Conservation (phyloP, 2,113 vertebrate species). For the Tapirus terrestris region DNA sequence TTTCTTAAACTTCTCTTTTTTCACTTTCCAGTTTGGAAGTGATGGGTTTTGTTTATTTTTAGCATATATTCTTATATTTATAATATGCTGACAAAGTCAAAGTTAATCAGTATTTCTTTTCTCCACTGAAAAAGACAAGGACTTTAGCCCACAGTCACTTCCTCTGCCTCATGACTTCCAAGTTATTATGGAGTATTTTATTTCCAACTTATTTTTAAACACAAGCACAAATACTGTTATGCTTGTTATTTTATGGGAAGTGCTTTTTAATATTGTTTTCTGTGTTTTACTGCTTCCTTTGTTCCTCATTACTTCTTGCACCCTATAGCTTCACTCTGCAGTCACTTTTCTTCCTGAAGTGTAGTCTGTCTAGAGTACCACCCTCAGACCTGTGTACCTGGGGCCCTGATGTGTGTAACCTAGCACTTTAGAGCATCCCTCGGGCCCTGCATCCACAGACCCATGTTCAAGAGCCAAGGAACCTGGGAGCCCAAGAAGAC, state of each 20-base stretch:
- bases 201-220: conserved; percentile 16
- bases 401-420: neutral
- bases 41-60: neutral
- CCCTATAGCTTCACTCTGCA: neutral
- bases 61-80: neutral
- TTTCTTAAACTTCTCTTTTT: conserved; percentile 17
- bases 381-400: neutral
- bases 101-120: conserved; percentile 12
- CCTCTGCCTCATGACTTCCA: neutral
- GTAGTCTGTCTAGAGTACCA: neutral
- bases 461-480: neutral
- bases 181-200: neutral
- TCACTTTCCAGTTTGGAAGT: neutral
- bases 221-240: neutral
- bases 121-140: neutral
- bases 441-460: neutral
- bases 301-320: neutral
- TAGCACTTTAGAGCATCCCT: neutral
- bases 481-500: neutral
- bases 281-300: neutral
- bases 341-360: neutral
- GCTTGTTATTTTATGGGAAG: neutral
- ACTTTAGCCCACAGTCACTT: neutral
- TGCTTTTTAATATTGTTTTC: neutral
- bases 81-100: neutral